These are phyloP conservation scores for Magallana nippona DNA, from an alignment of 2,888 invertebrate genomes.

Conservation along the genomic window DNA sequence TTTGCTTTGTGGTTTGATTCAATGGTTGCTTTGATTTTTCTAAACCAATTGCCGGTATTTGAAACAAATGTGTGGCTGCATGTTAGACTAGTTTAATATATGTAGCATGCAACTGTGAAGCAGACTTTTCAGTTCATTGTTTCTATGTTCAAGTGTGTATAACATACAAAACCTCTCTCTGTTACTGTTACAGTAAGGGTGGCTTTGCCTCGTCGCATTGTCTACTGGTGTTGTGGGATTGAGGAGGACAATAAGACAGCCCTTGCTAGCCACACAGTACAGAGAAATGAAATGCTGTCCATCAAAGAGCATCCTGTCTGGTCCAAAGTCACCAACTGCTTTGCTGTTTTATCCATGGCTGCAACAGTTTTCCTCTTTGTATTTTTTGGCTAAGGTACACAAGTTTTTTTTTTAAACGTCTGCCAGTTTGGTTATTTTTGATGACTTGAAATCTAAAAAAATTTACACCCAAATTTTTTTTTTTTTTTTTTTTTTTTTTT, in stretches of 20 bases:
- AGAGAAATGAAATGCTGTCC: conserved; percentile 61
- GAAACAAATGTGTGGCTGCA: too few relatives aligned
- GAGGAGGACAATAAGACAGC: conserved; percentile 59
- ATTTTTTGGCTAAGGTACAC: conserved; percentile 52
- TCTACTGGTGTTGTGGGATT: conserved; percentile 77
- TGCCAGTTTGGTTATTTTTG: too few relatives aligned
- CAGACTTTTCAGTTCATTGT: too few relatives aligned
- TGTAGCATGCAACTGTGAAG: too few relatives aligned
- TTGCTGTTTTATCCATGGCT: conserved; percentile 57
- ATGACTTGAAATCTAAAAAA: not conserved
- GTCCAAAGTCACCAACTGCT: conserved; percentile 57
- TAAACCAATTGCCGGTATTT: too few relatives aligned
- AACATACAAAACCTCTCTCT: too few relatives aligned
- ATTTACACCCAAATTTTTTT: not conserved
- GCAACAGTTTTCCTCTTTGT: conserved; percentile 53
- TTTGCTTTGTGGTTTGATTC: too few relatives aligned
- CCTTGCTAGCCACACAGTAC: conserved; percentile 56
- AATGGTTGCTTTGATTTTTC: too few relatives aligned
- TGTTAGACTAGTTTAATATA: too few relatives aligned
- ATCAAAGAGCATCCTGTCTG: conserved; percentile 60
- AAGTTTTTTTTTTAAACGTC: too few relatives aligned
- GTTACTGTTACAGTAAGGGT: conserved; percentile 37
- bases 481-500: too few relatives aligned
- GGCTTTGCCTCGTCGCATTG: conserved; percentile 56
- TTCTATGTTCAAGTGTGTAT: too few relatives aligned